Base-by-base conservation (phyloP, 2,888 invertebrate genomes). In the Eilema depressum region DNA sequence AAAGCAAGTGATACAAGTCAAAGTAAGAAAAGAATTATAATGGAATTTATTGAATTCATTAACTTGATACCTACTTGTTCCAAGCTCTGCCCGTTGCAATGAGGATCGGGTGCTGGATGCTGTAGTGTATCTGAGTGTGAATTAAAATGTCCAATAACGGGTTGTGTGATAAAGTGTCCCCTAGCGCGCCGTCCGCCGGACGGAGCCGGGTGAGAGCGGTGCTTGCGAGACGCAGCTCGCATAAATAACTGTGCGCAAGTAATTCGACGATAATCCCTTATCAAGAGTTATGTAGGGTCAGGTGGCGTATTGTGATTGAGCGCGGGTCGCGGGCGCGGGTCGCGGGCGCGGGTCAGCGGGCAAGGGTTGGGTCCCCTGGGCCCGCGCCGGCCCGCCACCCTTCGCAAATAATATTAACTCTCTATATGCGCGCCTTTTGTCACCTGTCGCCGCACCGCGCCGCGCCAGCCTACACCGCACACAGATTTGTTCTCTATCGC, bases 321-420 rank as follows among this genome's bases (percentile, higher is more conserved):
- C 75, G 77, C 74, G 81, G 82, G 76, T 72, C 81, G 83, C 53
- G 53, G 53, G 53, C 53, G 53, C 53, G 53, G 53, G 53, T 82
- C 79, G 69, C 75, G 82, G 81, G 81, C 53, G 53, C 53, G 53
- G 53, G 53, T 82, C 79, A 83, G 69, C 75, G 82, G 81, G 81
- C 77, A 81, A 82, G 81, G 81, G 81, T 82, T 82, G 75, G 72
- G 57, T 79, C 72, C 81, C 69, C 75, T 68, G 74, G 81, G 67
- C 73, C 74, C 64, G n/a, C 11, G 12, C 67, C 61, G 17, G 23
- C 75, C 63, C 63, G 61, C 68, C 78, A 75, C 88, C 85, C 87
- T 84, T 79, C 84, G 77, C 89, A 86, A 89, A 89, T 86, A 85
- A 89, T 90, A 89, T 92, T 90, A 92, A 90, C 89, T 92, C 89